A percentile compares a stretch with the other conserved stretches of the same genome.
phyloP scores from a whole-genome alignment of 2,113 vertebrate genomes.

The Sorex fumeus region DNA sequence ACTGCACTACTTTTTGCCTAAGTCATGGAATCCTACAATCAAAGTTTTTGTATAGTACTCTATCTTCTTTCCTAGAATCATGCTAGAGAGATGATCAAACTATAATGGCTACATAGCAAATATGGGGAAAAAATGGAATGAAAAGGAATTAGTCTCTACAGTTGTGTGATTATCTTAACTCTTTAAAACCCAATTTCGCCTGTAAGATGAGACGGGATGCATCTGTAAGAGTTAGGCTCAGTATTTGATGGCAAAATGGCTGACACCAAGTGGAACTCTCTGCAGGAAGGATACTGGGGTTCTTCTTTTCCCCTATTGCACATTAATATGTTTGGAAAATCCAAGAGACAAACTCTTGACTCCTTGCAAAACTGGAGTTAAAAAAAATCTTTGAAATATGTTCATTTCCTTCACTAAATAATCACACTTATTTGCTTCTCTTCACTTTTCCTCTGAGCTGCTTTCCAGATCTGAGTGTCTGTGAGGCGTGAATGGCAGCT shows the following conservation, averaged over 20 bases:
- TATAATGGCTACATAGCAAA: not conserved
- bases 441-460: constrained; percentile 46
- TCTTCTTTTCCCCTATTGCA: not conserved
- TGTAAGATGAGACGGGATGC: not conserved
- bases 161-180: not conserved
- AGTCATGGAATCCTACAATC: not conserved
- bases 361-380: not conserved
- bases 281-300: rapidly evolving
- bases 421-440: not conserved
- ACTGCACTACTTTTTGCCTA: too few species aligned
- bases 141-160: not conserved
- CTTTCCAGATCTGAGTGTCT: constrained; percentile 84
- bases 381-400: constrained; percentile 36
- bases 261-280: rapidly evolving
- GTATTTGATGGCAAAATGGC: not conserved
- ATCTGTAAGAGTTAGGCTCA: not conserved
- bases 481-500: constrained; percentile 86
- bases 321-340: not conserved
- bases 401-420: constrained; percentile 27
- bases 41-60: not conserved
- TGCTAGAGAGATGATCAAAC: not conserved
- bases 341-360: not conserved
- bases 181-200: not conserved
- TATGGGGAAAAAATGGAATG: not conserved
- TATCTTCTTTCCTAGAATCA: not conserved